Conservation (phyloP, 2,113 vertebrate genomes). For the Porphyrio hochstetteri region DNA sequence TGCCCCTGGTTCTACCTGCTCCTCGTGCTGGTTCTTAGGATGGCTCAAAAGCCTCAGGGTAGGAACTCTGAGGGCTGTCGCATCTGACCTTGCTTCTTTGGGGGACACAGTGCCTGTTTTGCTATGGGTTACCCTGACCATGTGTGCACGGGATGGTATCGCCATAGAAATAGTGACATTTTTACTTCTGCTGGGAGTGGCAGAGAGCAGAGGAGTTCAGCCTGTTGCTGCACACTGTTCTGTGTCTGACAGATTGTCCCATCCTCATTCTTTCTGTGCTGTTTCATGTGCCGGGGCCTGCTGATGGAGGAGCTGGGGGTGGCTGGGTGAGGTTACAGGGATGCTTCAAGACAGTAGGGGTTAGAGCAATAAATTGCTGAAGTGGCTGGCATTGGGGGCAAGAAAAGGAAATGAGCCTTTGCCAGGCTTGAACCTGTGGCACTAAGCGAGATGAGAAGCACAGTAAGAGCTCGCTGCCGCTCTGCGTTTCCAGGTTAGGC, state of each 20-base stretch:
- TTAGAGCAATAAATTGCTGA: background rate
- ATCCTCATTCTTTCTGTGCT: background rate
- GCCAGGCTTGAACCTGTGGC: background rate
- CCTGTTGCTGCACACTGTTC: background rate
- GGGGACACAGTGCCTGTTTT: rapidly evolving
- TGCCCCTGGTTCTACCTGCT: background rate
- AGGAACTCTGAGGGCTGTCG: background rate
- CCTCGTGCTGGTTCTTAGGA: background rate
- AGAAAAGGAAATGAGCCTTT: background rate
- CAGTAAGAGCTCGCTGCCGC: background rate
- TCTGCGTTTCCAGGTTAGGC: background rate
- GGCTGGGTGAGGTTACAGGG: background rate
- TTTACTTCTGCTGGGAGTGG: background rate
- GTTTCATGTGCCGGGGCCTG: background rate
- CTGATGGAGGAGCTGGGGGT: background rate
- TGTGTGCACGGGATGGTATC: background rate
- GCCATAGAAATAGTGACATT: background rate
- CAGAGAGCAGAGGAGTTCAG: background rate
- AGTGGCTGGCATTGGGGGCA: rapidly evolving
- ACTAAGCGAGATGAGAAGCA: background rate
- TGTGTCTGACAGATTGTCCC: background rate
- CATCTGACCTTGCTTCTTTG: background rate
- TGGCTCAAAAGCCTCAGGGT: background rate
- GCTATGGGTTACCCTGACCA: background rate
- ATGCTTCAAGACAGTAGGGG: background rate